Evolutionary conservation across 2,888 invertebrate genomes (phyloP), one percentile per base, ranked within the genome.

Genomic region (Junonia oenone): DNA sequence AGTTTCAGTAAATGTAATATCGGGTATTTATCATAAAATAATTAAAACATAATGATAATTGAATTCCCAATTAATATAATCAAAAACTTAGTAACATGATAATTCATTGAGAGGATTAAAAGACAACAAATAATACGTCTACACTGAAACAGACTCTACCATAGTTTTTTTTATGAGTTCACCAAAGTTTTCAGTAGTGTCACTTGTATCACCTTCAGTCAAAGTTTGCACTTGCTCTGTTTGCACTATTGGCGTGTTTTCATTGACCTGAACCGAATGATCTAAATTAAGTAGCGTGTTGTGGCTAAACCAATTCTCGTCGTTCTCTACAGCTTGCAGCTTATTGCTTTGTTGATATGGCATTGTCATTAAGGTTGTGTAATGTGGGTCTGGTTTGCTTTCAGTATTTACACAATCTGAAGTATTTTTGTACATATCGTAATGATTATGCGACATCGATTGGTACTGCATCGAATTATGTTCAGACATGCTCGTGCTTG

Each of bases 131-230:
- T 76, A 78, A 80, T 74, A 83, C 67, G 78, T 77, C 92, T 93
- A 96, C 89, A 95, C 95, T 71, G 94, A 95, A 71, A 96, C 96
- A 70, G 96, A 96, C 83, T 97, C 97, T 75, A 97, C 96, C 93
- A 97, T 96, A 62, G 96, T 95, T 85, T 97, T 96, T 83, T 97
- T 97, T 68, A 97, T 97, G 71, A 97, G 95, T 90, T 97, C 97
- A 51, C 97, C 97, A 75, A 97, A 96, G 81, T 97, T 97, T 72
- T 96, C 96, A 66, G 82, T 81, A 31, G 78, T 66, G 49, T 89
- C 89, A 15, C 72, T 59, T 38, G 67, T 67, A 61, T 72, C 76
- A 71, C 59, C 66, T 61, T 80, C 79, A 19, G 56, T 55, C 33
- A 70, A 48, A 26, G 67, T 60, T 63, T 73, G 63, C 45, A 66